These are phyloP conservation scores for Enchytraeus crypticus DNA, from an alignment of 2,888 invertebrate genomes.

Conservation along the genomic window DNA sequence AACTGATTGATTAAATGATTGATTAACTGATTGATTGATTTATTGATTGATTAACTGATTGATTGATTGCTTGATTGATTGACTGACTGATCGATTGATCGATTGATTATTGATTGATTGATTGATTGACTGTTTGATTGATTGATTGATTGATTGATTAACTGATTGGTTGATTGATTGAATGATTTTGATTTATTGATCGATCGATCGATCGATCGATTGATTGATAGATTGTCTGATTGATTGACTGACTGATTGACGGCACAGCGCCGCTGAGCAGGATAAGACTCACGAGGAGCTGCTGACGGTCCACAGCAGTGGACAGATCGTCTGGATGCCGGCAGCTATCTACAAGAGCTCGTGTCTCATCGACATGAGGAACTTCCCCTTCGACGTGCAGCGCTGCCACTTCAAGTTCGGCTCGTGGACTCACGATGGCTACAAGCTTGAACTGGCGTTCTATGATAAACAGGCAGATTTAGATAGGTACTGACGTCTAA, in stretches of 20 bases:
- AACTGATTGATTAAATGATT: no score
- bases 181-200: no score
- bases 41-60: no score
- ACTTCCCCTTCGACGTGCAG: constrained; percentile 47
- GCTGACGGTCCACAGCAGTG: constrained; percentile 33
- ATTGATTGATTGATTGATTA: no score
- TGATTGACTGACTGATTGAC: no score
- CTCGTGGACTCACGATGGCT: constrained; percentile 44
- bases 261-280: constrained; percentile 21
- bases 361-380: constrained; percentile 43
- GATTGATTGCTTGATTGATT: no score
- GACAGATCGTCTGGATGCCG: constrained; percentile 36
- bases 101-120: no score
- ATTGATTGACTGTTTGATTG: no score
- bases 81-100: no score
- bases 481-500: background rate
- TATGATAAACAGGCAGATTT: constrained; percentile 24
- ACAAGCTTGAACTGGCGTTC: constrained; percentile 32
- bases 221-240: background rate
- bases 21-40: no score
- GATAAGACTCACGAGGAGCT: constrained; percentile 19
- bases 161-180: no score
- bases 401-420: constrained; percentile 45
- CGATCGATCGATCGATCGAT: background rate
- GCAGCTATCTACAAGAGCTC: constrained; percentile 46